phyloP scores from a whole-genome alignment of 2,888 invertebrate species.

The Deroplatys truncata region DNA sequence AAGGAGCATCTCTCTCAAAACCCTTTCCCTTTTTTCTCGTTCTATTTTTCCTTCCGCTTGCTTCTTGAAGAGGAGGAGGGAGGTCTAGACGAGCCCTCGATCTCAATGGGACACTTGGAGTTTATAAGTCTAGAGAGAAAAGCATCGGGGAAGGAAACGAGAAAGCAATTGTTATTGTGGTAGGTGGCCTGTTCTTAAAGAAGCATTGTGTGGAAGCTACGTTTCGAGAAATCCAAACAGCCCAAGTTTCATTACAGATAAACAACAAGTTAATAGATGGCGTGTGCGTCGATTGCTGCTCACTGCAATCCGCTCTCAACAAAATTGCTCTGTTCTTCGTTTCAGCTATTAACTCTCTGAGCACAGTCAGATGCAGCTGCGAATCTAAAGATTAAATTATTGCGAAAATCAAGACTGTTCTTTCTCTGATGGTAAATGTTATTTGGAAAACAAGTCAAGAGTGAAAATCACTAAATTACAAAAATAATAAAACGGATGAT shows the following conservation, averaged over 20 bases:
- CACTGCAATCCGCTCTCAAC: not conserved
- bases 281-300: not conserved
- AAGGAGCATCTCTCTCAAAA: not conserved
- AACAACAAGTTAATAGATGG: not conserved
- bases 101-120: constrained; percentile 15
- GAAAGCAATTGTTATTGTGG: not conserved
- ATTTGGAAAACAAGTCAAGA: too few species aligned
- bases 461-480: too few species aligned
- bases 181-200: not conserved
- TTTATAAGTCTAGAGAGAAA: not conserved
- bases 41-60: too few species aligned
- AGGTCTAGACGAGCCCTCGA: not conserved
- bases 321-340: not conserved
- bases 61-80: not conserved
- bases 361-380: too few species aligned
- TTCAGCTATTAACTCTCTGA: too few species aligned
- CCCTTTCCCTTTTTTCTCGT: not conserved
- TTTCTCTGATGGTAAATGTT: too few species aligned
- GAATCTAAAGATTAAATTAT: too few species aligned
- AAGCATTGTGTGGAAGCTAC: not conserved
- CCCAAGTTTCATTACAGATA: not conserved
- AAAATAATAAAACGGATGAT: too few species aligned
- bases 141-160: not conserved
- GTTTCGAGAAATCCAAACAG: not conserved
- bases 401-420: too few species aligned